A percentile compares a stretch with the other conserved stretches of the same genome.
These are phyloP conservation scores for Aphaenogaster floridana DNA, from an alignment of 1,140 invertebrate species.

Conservation along the genomic window DNA sequence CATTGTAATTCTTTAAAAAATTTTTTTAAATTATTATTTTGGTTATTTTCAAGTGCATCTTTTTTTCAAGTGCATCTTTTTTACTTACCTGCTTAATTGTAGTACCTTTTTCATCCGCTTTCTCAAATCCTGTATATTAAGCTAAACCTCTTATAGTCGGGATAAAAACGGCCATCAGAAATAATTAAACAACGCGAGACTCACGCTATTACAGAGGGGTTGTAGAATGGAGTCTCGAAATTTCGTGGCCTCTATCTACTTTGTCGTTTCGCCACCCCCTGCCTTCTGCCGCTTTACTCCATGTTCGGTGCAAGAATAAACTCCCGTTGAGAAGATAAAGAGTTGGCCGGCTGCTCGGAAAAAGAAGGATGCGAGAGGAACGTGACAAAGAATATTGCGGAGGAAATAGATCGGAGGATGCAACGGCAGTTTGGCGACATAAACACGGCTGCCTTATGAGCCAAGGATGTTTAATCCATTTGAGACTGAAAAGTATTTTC, in stretches of 20 bases:
- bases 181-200: slow-evolving; percentile 8
- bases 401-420: slow-evolving; percentile 22
- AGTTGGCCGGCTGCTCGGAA: not conserved
- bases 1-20: not conserved
- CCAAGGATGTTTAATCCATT: not conserved
- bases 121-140: not conserved
- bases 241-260: slow-evolving; percentile 70
- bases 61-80: not conserved
- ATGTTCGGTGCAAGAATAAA: slow-evolving; percentile 14
- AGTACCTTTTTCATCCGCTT: not conserved
- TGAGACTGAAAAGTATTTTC: not conserved
- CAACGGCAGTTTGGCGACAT: not conserved
- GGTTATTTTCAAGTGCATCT: not conserved
- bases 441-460: slow-evolving; percentile 9
- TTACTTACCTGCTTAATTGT: not conserved
- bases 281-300: not conserved
- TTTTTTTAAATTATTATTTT: not conserved
- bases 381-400: slow-evolving; percentile 11
- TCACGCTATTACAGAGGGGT: slow-evolving; percentile 7
- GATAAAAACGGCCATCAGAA: not conserved
- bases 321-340: slow-evolving; percentile 25
- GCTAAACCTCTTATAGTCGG: not conserved
- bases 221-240: slow-evolving; percentile 75
- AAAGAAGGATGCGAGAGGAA: not conserved
- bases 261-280: not conserved